These are phyloP conservation scores for Hirudinaria manillensis DNA, from an alignment of 2,888 invertebrate genomes.

Conservation along the genomic window DNA sequence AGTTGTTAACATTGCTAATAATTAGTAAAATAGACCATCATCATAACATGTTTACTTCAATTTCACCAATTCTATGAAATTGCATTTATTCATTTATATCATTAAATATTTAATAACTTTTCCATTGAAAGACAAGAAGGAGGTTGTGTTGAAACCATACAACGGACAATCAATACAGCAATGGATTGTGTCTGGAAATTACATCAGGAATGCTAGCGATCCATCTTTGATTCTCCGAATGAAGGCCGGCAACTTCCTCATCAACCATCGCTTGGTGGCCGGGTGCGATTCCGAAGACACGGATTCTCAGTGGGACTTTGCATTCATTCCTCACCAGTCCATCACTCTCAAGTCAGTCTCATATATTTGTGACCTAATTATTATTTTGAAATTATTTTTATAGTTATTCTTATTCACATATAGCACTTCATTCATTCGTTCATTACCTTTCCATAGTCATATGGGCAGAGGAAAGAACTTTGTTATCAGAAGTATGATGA, in stretches of 20 bases:
- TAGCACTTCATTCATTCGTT: background rate
- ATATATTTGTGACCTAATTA: too few species aligned
- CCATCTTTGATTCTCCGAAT: background rate
- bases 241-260: slow-evolving; percentile 4
- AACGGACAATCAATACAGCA: background rate
- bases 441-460: slow-evolving; percentile 18
- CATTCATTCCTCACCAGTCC: slow-evolving; percentile 19
- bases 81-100: too few species aligned
- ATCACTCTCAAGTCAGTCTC: slow-evolving; percentile 20
- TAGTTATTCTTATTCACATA: background rate
- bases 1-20: too few species aligned
- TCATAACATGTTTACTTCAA: too few species aligned
- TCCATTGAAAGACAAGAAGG: slow-evolving; percentile 7
- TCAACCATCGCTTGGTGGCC: slow-evolving; percentile 1
- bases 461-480: slow-evolving; percentile 30
- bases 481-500: slow-evolving; percentile 25
- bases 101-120: too few species aligned
- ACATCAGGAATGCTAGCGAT: background rate
- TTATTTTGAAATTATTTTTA: too few species aligned
- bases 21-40: too few species aligned
- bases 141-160: slow-evolving; percentile 27
- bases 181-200: slow-evolving; percentile 8
- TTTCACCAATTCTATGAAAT: too few species aligned
- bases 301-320: slow-evolving; percentile 9
- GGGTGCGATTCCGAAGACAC: background rate